Evolutionary conservation across 2,797 vertebrate species (phyloP).

Genomic region (Lacerta agilis): DNA sequence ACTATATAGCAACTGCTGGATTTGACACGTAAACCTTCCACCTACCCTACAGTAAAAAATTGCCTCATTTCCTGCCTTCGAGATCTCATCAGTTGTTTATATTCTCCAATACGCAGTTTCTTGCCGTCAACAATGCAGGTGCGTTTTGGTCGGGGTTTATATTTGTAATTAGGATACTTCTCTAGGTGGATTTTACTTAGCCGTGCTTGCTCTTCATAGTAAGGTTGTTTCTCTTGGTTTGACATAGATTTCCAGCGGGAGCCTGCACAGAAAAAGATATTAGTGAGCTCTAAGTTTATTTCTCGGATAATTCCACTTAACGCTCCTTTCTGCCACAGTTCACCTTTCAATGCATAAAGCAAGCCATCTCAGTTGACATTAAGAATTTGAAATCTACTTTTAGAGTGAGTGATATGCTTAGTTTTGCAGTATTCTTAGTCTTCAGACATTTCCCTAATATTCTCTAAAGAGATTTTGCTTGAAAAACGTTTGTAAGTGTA

Average conservation of each 20-base stretch:
- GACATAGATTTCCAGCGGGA: conserved; percentile 99
- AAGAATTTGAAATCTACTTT: background rate
- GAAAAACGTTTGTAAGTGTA: background rate
- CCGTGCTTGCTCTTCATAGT: conserved; percentile 98
- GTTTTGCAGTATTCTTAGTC: background rate
- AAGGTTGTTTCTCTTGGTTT: conserved; percentile 99
- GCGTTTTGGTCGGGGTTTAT: conserved; percentile 98
- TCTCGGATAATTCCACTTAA: background rate
- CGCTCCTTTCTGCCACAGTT: background rate
- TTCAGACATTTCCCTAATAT: background rate
- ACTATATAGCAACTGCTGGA: background rate
- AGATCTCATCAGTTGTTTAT: conserved; percentile 99
- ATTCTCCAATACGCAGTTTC: conserved; percentile 97
- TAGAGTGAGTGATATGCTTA: background rate
- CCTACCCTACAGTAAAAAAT: conserved; percentile 98
- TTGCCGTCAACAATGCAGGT: conserved; percentile 99
- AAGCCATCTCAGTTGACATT: conserved; percentile 25
- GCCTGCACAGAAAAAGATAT: conserved; percentile 77
- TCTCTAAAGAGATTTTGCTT: background rate
- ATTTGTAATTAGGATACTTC: conserved; percentile 99
- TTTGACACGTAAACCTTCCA: conserved; percentile 49
- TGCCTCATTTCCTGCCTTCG: conserved; percentile 99
- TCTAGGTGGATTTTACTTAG: conserved; percentile 99
- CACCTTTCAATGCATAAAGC: background rate
- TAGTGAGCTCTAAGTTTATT: conserved; percentile 22